phyloP scores from a whole-genome alignment of 2,113 vertebrate species.

The Stercorarius parasiticus region DNA sequence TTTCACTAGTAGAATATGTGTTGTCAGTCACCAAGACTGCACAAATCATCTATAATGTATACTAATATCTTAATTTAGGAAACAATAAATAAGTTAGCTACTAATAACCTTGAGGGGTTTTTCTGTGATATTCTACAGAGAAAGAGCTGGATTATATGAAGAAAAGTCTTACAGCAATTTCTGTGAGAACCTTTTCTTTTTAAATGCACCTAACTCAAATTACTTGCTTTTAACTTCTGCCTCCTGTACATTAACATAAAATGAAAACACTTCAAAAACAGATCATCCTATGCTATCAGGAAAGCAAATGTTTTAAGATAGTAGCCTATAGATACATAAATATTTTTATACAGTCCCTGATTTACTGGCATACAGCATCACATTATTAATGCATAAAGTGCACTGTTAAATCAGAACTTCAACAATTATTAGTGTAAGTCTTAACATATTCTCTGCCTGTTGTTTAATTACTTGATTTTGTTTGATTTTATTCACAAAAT shows the following conservation, averaged over 20 bases:
- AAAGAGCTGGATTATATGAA: not conserved
- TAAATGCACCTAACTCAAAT: not conserved
- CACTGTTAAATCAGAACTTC: not conserved
- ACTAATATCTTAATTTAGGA: not conserved
- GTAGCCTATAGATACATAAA: not conserved
- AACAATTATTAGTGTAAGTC: not conserved
- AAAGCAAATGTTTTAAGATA: not conserved
- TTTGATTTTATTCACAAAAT: constrained; percentile 64
- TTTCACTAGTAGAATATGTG: not conserved
- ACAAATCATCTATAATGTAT: not conserved
- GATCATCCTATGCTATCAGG: not conserved
- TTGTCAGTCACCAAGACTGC: not conserved
- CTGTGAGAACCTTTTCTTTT: not conserved
- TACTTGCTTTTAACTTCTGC: not conserved
- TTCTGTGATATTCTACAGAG: not conserved
- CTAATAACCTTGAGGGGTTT: not conserved
- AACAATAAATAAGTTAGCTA: not conserved
- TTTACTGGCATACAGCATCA: not conserved
- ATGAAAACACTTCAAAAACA: not conserved
- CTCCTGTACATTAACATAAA: not conserved
- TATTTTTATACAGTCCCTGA: not conserved
- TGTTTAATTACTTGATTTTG: constrained; percentile 48
- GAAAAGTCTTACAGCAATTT: rapidly evolving
- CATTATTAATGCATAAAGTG: not conserved
- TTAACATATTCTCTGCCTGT: not conserved